Conservation (phyloP, 2,888 invertebrate genomes). For the Trisateles emortualis region DNA sequence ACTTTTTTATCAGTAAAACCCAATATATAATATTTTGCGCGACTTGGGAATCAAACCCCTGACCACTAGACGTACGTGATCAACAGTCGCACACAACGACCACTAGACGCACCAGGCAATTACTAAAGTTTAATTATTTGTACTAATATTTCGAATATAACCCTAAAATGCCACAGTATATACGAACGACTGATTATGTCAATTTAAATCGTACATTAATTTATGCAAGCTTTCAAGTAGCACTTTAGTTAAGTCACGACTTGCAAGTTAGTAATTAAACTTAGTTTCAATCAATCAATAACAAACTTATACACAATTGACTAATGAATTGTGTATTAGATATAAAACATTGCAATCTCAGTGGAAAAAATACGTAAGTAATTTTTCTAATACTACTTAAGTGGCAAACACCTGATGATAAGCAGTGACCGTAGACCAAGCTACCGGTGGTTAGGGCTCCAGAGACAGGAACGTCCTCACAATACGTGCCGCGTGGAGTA, state of each 20-base stretch:
- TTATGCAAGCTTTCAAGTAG: slow-evolving; percentile 6
- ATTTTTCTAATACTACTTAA: neutral
- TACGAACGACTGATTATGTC: neutral
- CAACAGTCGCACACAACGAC: too few species aligned
- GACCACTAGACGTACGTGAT: too few species aligned
- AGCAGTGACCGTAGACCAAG: too few species aligned
- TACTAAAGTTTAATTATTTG: neutral
- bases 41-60: too few species aligned
- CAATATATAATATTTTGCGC: too few species aligned
- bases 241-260: slow-evolving; percentile 17
- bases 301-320: neutral
- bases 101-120: too few species aligned
- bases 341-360: neutral
- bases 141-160: neutral
- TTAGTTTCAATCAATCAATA: slow-evolving; percentile 12
- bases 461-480: too few species aligned
- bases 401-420: too few species aligned
- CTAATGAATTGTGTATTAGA: neutral
- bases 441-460: too few species aligned
- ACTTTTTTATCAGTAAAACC: too few species aligned
- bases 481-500: too few species aligned
- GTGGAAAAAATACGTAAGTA: too few species aligned
- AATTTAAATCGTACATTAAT: neutral
- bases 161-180: neutral
- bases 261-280: slow-evolving; percentile 14